Conservation (phyloP, 2,113 vertebrate species). For the Rhea americana region DNA sequence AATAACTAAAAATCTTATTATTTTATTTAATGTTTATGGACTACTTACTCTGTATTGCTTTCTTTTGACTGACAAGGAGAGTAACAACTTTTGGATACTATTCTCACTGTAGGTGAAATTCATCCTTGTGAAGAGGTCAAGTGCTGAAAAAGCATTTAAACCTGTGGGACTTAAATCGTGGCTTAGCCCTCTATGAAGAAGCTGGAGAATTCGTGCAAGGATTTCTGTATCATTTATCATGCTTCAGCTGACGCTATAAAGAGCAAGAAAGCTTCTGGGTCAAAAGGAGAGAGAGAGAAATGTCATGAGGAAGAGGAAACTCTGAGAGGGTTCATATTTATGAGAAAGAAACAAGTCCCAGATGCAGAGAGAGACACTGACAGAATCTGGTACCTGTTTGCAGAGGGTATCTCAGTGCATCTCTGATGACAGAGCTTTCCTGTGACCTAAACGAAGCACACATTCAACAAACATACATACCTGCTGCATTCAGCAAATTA, state of each 20-base stretch:
- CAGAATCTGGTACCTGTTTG: fast-evolving
- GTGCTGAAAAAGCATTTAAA: slow-evolving; percentile 27
- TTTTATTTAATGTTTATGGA: background rate
- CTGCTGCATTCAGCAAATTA: background rate
- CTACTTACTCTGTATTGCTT: background rate
- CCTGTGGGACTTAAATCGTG: slow-evolving; percentile 7
- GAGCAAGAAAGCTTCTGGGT: background rate
- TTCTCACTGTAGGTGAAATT: slow-evolving; percentile 6
- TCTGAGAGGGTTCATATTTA: background rate
- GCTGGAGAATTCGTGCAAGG: background rate
- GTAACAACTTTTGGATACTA: background rate
- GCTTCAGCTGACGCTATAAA: background rate
- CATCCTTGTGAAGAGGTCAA: slow-evolving; percentile 37
- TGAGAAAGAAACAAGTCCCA: background rate
- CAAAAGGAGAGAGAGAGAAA: background rate
- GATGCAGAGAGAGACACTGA: background rate
- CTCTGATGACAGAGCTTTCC: background rate
- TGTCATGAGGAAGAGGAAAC: slow-evolving; percentile 11
- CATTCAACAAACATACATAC: background rate
- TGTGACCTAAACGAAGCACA: background rate
- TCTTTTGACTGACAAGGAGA: background rate
- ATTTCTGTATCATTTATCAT: background rate
- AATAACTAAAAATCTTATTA: background rate
- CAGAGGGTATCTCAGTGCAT: background rate
- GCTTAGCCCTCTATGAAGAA: slow-evolving; percentile 9